phyloP scores from a whole-genome alignment of 2,113 vertebrate genomes.

The Nesoenas mayeri region DNA sequence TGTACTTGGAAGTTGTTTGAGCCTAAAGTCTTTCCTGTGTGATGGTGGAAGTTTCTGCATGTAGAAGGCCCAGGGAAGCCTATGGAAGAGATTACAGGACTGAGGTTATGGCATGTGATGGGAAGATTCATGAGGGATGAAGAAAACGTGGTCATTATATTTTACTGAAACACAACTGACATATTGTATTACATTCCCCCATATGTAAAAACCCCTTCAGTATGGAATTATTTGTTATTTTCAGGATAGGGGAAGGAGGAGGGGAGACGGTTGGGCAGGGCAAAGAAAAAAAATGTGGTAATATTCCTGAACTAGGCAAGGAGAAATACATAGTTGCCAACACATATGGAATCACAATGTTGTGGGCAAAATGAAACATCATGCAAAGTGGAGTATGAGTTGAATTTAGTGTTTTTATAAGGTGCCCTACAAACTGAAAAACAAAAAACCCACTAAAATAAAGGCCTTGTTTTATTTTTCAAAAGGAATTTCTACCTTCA shows the following conservation, averaged over 20 bases:
- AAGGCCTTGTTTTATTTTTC: background rate
- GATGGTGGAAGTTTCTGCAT: background rate
- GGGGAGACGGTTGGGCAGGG: background rate
- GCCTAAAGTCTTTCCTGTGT: background rate
- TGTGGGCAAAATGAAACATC: background rate
- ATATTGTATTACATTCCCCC: background rate
- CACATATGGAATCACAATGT: slow-evolving; percentile 15
- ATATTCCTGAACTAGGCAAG: background rate
- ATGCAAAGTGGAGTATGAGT: background rate
- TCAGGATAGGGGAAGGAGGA: background rate
- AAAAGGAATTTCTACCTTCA: background rate
- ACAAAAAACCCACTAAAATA: background rate
- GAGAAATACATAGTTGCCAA: slow-evolving; percentile 5
- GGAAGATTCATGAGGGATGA: background rate
- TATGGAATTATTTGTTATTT: slow-evolving; percentile 5
- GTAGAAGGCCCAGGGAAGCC: background rate
- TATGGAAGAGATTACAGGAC: background rate
- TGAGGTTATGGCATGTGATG: background rate
- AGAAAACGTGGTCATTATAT: background rate
- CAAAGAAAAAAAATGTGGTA: background rate
- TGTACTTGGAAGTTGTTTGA: background rate
- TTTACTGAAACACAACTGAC: background rate
- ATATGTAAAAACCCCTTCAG: background rate
- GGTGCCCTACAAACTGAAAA: background rate
- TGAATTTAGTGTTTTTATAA: slow-evolving; percentile 39